Evolutionary conservation across 2,113 vertebrate genomes (phyloP).

Genomic region (Pseudorasbora parva): DNA sequence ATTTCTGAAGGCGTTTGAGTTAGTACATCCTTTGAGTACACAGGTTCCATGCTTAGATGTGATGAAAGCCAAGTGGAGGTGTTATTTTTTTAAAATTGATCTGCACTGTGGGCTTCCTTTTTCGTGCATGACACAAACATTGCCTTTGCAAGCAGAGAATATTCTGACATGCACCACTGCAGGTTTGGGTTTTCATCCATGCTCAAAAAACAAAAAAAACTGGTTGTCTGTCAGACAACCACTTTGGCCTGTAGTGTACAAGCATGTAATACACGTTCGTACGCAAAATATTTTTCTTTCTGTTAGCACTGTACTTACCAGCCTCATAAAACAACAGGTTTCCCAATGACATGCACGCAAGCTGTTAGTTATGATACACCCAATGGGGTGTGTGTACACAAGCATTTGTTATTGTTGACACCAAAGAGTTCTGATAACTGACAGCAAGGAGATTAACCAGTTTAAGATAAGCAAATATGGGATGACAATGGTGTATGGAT

Average conservation of each 20-base stretch:
- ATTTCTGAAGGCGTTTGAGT: background rate
- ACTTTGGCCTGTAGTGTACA: background rate
- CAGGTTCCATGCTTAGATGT: conserved; percentile 35
- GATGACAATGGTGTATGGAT: conserved; percentile 41
- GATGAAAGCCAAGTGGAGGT: background rate
- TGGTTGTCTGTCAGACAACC: background rate
- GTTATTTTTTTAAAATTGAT: background rate
- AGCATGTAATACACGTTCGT: background rate
- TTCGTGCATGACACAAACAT: conserved; percentile 8
- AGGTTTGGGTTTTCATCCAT: conserved; percentile 9
- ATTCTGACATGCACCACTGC: conserved; percentile 38
- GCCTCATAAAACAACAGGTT: conserved; percentile 20
- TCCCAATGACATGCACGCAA: conserved; percentile 6
- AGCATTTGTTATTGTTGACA: conserved; percentile 26
- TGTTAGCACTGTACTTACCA: conserved; percentile 29
- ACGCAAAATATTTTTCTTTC: background rate
- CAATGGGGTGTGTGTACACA: background rate
- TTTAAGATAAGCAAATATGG: conserved; percentile 60
- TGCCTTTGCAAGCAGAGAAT: background rate
- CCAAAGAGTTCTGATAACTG: conserved; percentile 28
- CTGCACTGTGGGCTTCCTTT: background rate
- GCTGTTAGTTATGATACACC: background rate
- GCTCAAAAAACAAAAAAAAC: background rate
- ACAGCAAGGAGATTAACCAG: conserved; percentile 41
- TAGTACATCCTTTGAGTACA: conserved; percentile 23